Base-by-base conservation (phyloP, 2,797 vertebrate species). In the Diglossa cyanea region DNA sequence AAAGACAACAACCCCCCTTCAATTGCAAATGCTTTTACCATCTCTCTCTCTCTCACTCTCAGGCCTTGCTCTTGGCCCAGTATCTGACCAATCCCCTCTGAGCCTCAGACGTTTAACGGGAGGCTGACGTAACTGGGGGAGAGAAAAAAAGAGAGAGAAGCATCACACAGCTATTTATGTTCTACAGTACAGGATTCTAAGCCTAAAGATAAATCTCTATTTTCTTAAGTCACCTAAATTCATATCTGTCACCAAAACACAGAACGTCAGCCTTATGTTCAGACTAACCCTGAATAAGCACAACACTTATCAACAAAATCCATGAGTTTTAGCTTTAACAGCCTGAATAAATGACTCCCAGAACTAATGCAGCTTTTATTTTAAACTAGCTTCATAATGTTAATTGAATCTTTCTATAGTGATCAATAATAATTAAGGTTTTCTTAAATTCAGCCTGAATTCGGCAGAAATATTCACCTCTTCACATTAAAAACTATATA, bases 81-180 rank as follows among this genome's bases (percentile, higher is more conserved):
- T 99, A 96, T 99, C 99, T 48, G 99, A 99, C 99, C 99, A 99
- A 97, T 99, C 99, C 30, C 99, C 99, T 95, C 99, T 98, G 37
- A 99, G 98, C 93, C 99, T 97, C 93, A 99, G 98, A 30, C 99
- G 99, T 96, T 99, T 99, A 77, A 99, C 99, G 3, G 99, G 99
- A 85, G 99, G 99, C 96, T 99, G 99, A 55, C 98, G 98, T 96
- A 99, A 97, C 99, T 99, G 95, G 86, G 94, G 91, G 90, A 73
- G 96, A 47, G 7, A 14, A 96, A 93, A 71, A 74, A 9, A 8
- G 18, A 17, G 3, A 28, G 17, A 42, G 44, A 55, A 12, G 17
- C 33, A 82, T 92, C 57, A 88, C 40, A 63, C 53, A 74, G 30
- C 50, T 92, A 65, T 75, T 84, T 50, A 26, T 58, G 44, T 44